Evolutionary conservation across 1,140 invertebrate species (phyloP).

Genomic region (Amyelois transitella): DNA sequence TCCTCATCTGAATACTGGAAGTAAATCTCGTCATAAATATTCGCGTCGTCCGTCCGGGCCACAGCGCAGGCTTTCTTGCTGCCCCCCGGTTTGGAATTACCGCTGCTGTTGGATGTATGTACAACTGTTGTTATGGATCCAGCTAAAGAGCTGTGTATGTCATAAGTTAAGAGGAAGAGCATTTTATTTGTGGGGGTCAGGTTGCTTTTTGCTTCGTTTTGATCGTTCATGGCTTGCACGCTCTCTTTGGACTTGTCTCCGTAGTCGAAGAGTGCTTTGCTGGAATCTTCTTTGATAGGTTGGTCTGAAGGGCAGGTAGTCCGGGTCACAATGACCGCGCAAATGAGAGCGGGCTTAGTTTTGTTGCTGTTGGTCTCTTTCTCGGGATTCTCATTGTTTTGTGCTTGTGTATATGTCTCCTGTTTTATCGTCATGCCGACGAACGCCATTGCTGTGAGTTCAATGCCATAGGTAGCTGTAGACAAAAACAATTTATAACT

Average conservation of each 20-base stretch:
- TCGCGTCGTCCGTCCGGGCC: conserved; percentile 51
- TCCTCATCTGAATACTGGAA: conserved; percentile 71
- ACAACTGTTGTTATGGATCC: conserved; percentile 62
- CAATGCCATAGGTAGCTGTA: conserved; percentile 52
- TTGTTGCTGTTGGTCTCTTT: conserved; percentile 45
- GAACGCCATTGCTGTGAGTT: conserved; percentile 62
- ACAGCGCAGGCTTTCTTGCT: conserved; percentile 67
- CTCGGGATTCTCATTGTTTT: conserved; percentile 42
- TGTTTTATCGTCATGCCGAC: conserved; percentile 56
- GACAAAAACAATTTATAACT: conserved; percentile 19
- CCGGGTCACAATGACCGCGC: conserved; percentile 50
- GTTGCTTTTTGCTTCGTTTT: conserved; percentile 69
- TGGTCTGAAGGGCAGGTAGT: conserved; percentile 39
- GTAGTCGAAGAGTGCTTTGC: conserved; percentile 60
- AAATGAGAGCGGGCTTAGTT: conserved; percentile 56
- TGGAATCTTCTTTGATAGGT: conserved; percentile 53
- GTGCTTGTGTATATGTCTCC: conserved; percentile 44
- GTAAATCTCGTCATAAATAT: conserved; percentile 69
- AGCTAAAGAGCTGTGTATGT: conserved; percentile 63
- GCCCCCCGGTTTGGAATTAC: conserved; percentile 62
- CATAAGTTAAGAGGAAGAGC: conserved; percentile 67
- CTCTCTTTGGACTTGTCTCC: conserved; percentile 54
- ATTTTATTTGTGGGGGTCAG: conserved; percentile 51
- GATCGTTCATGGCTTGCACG: conserved; percentile 70
- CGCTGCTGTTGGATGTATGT: conserved; percentile 61